phyloP scores from a whole-genome alignment of 2,888 invertebrate genomes.

The Diabrotica balteata region DNA sequence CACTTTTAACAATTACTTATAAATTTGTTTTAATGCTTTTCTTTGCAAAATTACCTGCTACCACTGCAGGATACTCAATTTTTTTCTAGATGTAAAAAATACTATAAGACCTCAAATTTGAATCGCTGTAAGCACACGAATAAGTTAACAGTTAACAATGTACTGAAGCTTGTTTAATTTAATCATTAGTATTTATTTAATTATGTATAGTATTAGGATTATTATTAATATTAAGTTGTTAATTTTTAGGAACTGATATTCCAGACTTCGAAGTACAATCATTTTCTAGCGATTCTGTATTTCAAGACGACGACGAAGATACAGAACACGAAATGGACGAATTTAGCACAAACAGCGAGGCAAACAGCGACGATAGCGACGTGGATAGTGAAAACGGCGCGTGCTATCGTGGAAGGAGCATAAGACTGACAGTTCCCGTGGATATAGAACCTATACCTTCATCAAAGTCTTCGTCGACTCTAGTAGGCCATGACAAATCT shows the following conservation, averaged over 20 bases:
- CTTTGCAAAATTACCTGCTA: no score
- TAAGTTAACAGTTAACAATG: no score
- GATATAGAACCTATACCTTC: conserved; percentile 33
- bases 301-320: conserved; percentile 66
- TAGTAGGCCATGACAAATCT: conserved; percentile 46
- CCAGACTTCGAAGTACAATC: conserved; percentile 76
- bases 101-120: no score
- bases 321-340: conserved; percentile 83
- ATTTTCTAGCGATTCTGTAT: conserved; percentile 81
- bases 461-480: conserved; percentile 46
- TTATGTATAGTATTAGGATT: no score
- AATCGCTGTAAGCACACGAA: no score
- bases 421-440: conserved; percentile 25
- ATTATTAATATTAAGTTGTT: no score
- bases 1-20: no score
- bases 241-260: conserved; percentile 65
- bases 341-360: conserved; percentile 83
- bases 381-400: conserved; percentile 59
- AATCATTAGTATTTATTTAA: no score
- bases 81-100: no score
- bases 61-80: no score
- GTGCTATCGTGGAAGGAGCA: conserved; percentile 39
- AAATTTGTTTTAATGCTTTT: no score
- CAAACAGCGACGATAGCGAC: conserved; percentile 79
- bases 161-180: no score